Evolutionary conservation across 2,113 vertebrate species (phyloP).

Genomic region (Psilopogon haemacephalus): DNA sequence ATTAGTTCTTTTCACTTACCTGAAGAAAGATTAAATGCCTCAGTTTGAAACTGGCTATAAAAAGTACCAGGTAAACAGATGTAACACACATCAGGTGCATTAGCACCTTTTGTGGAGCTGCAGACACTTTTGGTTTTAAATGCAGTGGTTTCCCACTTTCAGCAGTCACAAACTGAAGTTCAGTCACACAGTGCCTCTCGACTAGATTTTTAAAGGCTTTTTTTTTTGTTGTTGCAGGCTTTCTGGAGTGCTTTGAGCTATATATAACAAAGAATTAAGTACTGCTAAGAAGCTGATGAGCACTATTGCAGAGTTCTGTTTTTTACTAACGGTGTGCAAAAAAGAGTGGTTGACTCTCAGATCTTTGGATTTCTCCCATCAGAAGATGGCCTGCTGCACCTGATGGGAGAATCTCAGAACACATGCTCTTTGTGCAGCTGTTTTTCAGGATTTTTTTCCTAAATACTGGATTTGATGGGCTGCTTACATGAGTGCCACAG

Average conservation of each 20-base stretch:
- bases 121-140: neutral
- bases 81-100: neutral
- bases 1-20: slow-evolving; percentile 43
- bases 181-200: neutral
- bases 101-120: neutral
- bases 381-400: neutral
- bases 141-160: slow-evolving; percentile 22
- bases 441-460: neutral
- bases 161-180: neutral
- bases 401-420: neutral
- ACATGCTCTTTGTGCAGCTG: neutral
- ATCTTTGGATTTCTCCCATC: neutral
- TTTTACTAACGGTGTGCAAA: neutral
- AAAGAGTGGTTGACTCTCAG: neutral
- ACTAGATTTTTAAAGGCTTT: neutral
- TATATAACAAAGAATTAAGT: neutral
- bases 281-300: neutral
- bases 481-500: neutral
- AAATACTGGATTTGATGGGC: neutral
- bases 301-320: neutral
- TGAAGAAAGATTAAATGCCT: slow-evolving; percentile 10
- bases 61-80: slow-evolving; percentile 42
- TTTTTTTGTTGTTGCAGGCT: neutral
- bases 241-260: neutral
- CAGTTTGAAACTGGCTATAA: slow-evolving; percentile 17